Evolutionary conservation across 2,113 vertebrate genomes (phyloP).

Genomic region (Dipodomys ordii): DNA sequence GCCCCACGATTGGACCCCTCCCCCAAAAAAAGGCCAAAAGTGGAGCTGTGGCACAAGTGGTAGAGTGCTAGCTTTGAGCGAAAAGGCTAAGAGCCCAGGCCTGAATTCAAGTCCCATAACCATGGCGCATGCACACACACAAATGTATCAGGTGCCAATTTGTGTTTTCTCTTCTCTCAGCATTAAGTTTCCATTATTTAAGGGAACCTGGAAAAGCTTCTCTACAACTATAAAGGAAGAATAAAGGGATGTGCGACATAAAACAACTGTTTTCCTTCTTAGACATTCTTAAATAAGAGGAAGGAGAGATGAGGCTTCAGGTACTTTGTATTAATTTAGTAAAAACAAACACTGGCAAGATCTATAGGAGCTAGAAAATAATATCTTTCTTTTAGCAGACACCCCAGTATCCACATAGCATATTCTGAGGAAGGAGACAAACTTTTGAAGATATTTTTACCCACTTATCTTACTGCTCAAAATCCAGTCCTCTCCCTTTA

Average conservation of each 20-base stretch:
- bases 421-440: background rate
- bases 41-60: no score
- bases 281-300: background rate
- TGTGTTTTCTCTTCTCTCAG: background rate
- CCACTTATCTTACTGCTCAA: constrained; percentile 21
- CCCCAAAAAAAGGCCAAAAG: no score
- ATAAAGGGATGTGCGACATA: background rate
- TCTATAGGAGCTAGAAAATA: constrained; percentile 13
- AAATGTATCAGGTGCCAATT: background rate
- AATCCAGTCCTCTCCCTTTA: background rate
- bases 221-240: constrained; percentile 10
- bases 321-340: background rate
- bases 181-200: background rate
- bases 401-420: background rate
- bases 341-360: background rate
- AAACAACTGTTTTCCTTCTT: constrained; percentile 9
- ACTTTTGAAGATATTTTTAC: background rate
- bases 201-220: background rate
- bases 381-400: background rate
- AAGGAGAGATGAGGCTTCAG: background rate
- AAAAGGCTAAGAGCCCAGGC: no score
- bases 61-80: no score
- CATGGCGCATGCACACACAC: no score
- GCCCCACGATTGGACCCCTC: no score
- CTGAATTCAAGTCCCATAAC: no score